A percentile compares a stretch with the other conserved stretches of the same genome.
Evolutionary conservation across 1,140 invertebrate species (phyloP).

Genomic region (Procambarus virginalis): DNA sequence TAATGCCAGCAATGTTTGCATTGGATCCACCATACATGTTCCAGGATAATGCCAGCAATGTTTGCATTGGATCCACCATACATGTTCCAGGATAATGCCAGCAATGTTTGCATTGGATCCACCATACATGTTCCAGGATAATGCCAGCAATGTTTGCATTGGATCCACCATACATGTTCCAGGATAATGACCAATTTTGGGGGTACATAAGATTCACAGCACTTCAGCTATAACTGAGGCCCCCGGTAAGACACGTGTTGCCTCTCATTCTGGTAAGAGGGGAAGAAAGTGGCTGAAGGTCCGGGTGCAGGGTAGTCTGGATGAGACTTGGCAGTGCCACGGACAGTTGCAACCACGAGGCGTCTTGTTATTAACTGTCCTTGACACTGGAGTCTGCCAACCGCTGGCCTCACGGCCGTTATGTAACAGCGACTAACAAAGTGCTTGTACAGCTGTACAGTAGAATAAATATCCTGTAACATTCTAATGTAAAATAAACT

Average conservation of each 20-base stretch:
- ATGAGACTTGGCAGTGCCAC: conserved; percentile 54
- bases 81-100: too few relatives aligned
- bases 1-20: too few relatives aligned
- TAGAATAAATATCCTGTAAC: conserved; percentile 52
- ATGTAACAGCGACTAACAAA: conserved; percentile 61
- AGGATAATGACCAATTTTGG: background rate
- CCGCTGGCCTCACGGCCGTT: conserved; percentile 14
- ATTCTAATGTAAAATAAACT: conserved; percentile 61
- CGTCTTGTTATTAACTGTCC: conserved; percentile 31
- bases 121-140: too few relatives aligned
- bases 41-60: too few relatives aligned
- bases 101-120: too few relatives aligned
- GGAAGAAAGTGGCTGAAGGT: background rate
- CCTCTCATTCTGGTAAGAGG: background rate
- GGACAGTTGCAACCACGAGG: conserved; percentile 33
- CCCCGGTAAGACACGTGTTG: background rate
- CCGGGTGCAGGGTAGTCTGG: conserved; percentile 9
- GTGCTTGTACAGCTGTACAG: conserved; percentile 65
- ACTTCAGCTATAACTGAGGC: background rate
- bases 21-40: too few relatives aligned
- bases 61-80: too few relatives aligned
- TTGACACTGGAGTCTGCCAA: conserved; percentile 52
- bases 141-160: too few relatives aligned
- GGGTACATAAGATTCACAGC: background rate
- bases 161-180: too few relatives aligned